Evolutionary conservation across 2,113 vertebrate genomes (phyloP).

Genomic region (Anguilla rostrata): DNA sequence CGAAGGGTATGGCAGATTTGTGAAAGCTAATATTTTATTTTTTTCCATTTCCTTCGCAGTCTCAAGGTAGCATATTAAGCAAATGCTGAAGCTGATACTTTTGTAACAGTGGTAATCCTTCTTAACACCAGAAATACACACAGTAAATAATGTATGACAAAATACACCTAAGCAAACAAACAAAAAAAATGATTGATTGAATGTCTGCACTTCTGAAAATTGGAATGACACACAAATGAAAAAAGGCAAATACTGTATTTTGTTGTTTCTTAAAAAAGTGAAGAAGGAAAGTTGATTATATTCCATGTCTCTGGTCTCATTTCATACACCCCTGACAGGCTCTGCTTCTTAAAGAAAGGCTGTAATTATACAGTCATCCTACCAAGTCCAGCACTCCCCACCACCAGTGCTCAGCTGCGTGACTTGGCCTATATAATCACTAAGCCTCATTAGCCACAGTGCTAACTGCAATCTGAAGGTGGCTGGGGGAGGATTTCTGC

Average conservation of each 20-base stretch:
- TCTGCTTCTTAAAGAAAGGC: slow-evolving; percentile 35
- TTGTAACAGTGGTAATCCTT: not conserved
- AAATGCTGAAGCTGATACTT: not conserved
- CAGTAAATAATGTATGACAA: not conserved
- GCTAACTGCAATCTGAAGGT: slow-evolving; percentile 45
- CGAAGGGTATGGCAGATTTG: not conserved
- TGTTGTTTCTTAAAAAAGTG: not conserved
- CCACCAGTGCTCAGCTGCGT: slow-evolving; percentile 37
- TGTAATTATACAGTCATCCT: slow-evolving; percentile 54
- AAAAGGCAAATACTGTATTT: not conserved
- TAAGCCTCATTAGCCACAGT: slow-evolving; percentile 60
- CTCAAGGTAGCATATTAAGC: slow-evolving; percentile 7
- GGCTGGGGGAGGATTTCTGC: slow-evolving; percentile 50
- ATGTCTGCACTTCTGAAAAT: not conserved
- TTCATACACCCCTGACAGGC: slow-evolving; percentile 21
- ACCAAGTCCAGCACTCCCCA: slow-evolving; percentile 39
- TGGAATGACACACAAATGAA: not conserved
- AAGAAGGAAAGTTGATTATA: not conserved
- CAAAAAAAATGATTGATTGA: not conserved
- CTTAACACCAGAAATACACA: not conserved
- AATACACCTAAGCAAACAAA: not conserved
- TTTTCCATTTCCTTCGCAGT: not conserved
- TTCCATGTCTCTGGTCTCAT: slow-evolving; percentile 26
- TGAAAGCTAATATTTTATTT: not conserved
- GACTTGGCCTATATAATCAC: slow-evolving; percentile 55